phyloP scores from a whole-genome alignment of 2,888 invertebrate species.

The Gortyna flavago region DNA sequence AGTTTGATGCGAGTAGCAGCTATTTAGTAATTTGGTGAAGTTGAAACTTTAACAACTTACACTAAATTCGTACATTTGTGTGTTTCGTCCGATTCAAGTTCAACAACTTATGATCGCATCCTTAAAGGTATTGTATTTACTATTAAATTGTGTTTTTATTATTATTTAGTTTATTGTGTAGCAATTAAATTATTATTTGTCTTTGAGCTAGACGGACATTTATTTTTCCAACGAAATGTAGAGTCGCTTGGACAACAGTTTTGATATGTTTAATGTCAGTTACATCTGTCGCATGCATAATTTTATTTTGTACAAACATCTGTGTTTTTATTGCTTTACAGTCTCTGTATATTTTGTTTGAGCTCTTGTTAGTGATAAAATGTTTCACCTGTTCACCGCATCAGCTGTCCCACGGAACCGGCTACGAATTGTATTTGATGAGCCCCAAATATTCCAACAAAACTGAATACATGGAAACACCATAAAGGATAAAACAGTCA shows the following conservation, averaged over 20 bases:
- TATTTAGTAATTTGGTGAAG: constrained; percentile 72
- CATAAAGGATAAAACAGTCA: constrained; percentile 57
- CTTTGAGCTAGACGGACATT: background rate
- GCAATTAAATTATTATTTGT: constrained; percentile 11
- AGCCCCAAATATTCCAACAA: constrained; percentile 64
- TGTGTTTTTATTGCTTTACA: constrained; percentile 53
- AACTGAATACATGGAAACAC: constrained; percentile 56
- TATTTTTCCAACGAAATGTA: constrained; percentile 13
- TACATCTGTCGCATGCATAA: constrained; percentile 47
- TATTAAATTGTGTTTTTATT: constrained; percentile 22
- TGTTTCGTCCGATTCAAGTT: constrained; percentile 60
- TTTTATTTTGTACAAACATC: constrained; percentile 46
- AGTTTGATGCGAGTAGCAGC: constrained; percentile 69
- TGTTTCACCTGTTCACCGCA: constrained; percentile 70
- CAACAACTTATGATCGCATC: constrained; percentile 70
- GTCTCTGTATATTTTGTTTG: constrained; percentile 55
- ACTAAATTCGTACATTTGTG: constrained; percentile 59
- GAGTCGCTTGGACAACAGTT: constrained; percentile 17
- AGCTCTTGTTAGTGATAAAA: constrained; percentile 63
- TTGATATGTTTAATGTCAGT: constrained; percentile 25
- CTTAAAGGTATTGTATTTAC: constrained; percentile 69
- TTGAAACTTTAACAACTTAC: constrained; percentile 74
- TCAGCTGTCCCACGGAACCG: constrained; percentile 68
- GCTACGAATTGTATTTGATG: constrained; percentile 63
- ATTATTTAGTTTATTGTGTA: constrained; percentile 19